Base-by-base conservation (phyloP, 2,797 vertebrate species). In the Schizopygopsis pylzovi region DNA sequence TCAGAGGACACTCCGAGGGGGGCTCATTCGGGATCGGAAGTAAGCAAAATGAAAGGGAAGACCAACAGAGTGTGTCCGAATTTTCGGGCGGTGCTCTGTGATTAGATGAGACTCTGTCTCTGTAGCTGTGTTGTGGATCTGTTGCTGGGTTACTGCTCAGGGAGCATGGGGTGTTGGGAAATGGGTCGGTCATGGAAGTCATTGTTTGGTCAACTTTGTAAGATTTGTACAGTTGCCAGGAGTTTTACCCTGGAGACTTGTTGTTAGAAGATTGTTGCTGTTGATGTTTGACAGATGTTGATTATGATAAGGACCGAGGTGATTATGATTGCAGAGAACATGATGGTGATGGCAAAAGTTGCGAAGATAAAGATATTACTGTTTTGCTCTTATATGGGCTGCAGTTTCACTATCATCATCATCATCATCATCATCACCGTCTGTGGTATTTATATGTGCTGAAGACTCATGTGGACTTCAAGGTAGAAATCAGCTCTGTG, bases 31-130 rank as follows among this genome's bases (percentile, higher is more conserved):
- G 33, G 56, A 75, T 73, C 67, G 47, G 79, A 87, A 82, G 85
- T 87, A 75, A 68, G 70, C 73, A 49, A 84, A 90, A 88, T 84
- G 84, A 89, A 85, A 67, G 81, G 83, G 86, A 85, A 88, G 88
- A 77, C 63, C 83, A 80, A 49, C 84, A 72, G 70, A 47, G 79
- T 67, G 79, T 73, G 86, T 71, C 61, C 59, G 20, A 88, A 59
- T 10, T 33, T 79, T 61, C 10, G 70, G 78, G 45, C 28, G 9
- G 61, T 85, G 68, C 59, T 43, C 83, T 75, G 61, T 76, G 80
- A 89, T 89, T 79, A 70, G 67, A 59, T 13, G 7, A 45, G 13
- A 61, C 20, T 63, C 54, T 87, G 15, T 88, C 59, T 71, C 59
- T 86, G 47, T 86, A 10, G 80, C 6, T 86, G 20, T 11, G 84